Base-by-base conservation (phyloP, 2,797 vertebrate genomes). In the Synanceia verrucosa region DNA sequence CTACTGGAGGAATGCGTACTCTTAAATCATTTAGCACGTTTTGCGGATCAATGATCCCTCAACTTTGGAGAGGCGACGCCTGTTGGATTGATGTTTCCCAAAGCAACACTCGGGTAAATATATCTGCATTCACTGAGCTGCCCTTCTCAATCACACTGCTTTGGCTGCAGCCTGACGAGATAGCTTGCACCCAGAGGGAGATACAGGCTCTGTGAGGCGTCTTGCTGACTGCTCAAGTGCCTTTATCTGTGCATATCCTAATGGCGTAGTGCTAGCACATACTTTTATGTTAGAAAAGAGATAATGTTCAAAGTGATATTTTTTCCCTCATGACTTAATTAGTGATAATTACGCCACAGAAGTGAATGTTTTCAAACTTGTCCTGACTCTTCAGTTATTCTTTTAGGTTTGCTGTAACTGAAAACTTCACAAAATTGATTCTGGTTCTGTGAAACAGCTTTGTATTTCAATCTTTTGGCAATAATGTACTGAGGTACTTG, bases 71-170 rank as follows among this genome's bases (percentile, higher is more conserved):
- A 79, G 80, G 76, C 51, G 63, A 67, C 46, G 70, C 76, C 61
- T 80, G 26, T 75, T 70, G 79, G 83, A 89, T 86, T 86, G 85
- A 89, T 90, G 83, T 83, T 86, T 88, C 85, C 83, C 79, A 74
- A 69, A 84, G 85, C 76, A 84, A 84, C 76, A 78, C 73, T 75
- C 77, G 65, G 82, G 82, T 86, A 87, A 87, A 88, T 88, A 81
- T 77, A 87, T 86, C 83, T 86, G 80, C 84, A 87, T 90, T 89
- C 88, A 92, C 85, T 86, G 88, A 89, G 80, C 83, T 73, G 52
- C 81, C 46, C 73, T 67, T 82, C 78, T 91, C 85, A 81, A 87
- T 91, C 82, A 79, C 73, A 61, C 50, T 58, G 53, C 76, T 79
- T 73, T 88, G 88, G 86, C 83, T 86, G 76, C 65, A 83, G 72